Evolutionary conservation across 2,888 invertebrate genomes (phyloP).

Genomic region (Hoplodrina ambigua): DNA sequence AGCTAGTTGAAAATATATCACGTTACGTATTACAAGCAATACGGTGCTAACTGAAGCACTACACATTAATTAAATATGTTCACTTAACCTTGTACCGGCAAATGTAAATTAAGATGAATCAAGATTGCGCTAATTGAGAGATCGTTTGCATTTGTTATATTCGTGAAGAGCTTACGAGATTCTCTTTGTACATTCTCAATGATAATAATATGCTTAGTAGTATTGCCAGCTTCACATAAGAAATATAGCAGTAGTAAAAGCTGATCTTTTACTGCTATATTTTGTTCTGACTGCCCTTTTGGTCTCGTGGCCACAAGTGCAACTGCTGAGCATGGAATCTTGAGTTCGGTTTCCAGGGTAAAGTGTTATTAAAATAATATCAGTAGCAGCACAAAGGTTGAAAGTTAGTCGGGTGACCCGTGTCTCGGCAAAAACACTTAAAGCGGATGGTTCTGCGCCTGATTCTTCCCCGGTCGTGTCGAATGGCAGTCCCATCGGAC

Average conservation of each 20-base stretch:
- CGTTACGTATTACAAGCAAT: neutral
- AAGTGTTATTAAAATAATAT: no score
- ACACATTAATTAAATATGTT: slow-evolving; percentile 19
- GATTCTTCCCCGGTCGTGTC: no score
- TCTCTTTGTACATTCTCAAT: slow-evolving; percentile 5
- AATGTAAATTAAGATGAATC: slow-evolving; percentile 19
- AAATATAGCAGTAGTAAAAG: neutral
- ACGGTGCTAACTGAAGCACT: neutral
- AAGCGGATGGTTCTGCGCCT: no score
- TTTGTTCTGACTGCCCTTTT: no score
- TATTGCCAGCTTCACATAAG: neutral
- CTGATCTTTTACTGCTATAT: no score
- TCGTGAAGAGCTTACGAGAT: slow-evolving; percentile 19
- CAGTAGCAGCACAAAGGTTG: no score
- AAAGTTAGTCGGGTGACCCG: no score
- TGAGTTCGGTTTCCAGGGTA: no score
- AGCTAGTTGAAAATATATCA: neutral
- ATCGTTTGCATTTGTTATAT: slow-evolving; percentile 33
- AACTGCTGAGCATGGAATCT: no score
- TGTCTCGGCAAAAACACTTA: no score
- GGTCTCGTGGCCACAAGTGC: no score
- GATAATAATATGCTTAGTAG: neutral
- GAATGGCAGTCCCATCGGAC: no score
- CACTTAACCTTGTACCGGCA: slow-evolving; percentile 37
- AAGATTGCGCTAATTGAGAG: slow-evolving; percentile 34